Evolutionary conservation across 2,888 invertebrate genomes (phyloP).

Genomic region (Diadromus collaris): DNA sequence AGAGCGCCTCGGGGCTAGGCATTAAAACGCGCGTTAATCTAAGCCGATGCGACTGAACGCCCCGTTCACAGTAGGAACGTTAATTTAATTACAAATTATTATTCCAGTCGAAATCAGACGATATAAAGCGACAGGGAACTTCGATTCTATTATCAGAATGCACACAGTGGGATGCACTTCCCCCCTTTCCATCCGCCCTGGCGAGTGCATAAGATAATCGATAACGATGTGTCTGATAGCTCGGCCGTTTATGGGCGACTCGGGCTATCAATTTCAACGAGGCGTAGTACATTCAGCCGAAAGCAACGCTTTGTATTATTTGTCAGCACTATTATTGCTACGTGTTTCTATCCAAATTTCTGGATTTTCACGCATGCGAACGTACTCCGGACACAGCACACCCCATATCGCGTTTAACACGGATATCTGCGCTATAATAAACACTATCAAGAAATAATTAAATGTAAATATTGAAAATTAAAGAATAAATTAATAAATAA

Average conservation of each 20-base stretch:
- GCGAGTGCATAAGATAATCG: constrained; percentile 2
- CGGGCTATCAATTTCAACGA: constrained; percentile 13
- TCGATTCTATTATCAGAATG: constrained; percentile 6
- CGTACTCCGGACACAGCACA: too few species aligned
- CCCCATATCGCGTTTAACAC: background rate
- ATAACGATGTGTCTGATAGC: background rate
- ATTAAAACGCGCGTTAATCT: constrained; percentile 23
- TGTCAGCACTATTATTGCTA: constrained; percentile 5
- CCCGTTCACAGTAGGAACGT: constrained; percentile 58
- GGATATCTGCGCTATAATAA: background rate
- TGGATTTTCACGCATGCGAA: background rate
- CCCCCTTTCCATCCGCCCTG: background rate
- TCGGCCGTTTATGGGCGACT: background rate
- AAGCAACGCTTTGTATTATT: background rate
- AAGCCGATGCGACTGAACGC: constrained; percentile 10
- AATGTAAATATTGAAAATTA: background rate
- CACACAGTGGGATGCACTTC: background rate
- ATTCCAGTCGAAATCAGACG: constrained; percentile 65
- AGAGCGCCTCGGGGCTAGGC: background rate
- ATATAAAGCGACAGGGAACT: constrained; percentile 29
- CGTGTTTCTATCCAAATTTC: background rate
- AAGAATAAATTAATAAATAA: too few species aligned
- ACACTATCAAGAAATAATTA: background rate
- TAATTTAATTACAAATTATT: constrained; percentile 72
- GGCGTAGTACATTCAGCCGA: background rate